phyloP scores from a whole-genome alignment of 2,797 vertebrate genomes.

The Sparus aurata region DNA sequence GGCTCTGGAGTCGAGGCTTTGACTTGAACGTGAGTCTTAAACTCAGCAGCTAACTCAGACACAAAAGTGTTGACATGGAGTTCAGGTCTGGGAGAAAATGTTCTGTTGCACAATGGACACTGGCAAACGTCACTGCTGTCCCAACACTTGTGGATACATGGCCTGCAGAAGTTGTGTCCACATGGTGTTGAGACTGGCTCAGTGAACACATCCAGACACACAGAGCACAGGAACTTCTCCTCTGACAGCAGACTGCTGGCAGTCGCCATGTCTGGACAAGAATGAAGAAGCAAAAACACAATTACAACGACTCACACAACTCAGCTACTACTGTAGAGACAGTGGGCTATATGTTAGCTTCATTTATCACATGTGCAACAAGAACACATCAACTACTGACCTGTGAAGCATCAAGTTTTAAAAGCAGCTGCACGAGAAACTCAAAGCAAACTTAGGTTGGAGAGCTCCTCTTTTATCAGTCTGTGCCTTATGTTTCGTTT shows the following conservation, averaged over 20 bases:
- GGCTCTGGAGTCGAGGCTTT: not conserved
- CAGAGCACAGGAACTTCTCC: slow-evolving; percentile 51
- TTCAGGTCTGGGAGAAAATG: slow-evolving; percentile 35
- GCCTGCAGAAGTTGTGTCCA: slow-evolving; percentile 58
- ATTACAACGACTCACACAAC: not conserved
- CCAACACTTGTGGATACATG: slow-evolving; percentile 46
- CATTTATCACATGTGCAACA: not conserved
- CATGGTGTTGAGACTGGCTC: slow-evolving; percentile 51
- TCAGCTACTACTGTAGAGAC: not conserved
- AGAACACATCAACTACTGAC: slow-evolving; percentile 1
- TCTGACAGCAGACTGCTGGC: slow-evolving; percentile 36
- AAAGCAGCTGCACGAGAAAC: not conserved
- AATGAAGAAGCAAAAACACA: slow-evolving; percentile 2
- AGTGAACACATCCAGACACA: slow-evolving; percentile 58
- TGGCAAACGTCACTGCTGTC: slow-evolving; percentile 16
- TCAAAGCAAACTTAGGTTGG: not conserved
- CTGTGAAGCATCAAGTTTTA: not conserved
- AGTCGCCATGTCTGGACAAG: slow-evolving; percentile 47
- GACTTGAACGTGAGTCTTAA: slow-evolving; percentile 5
- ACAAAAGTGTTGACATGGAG: slow-evolving; percentile 20
- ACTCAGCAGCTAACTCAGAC: slow-evolving; percentile 34
- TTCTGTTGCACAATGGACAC: slow-evolving; percentile 45
- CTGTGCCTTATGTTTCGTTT: not conserved
- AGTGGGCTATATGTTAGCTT: too few relatives aligned
- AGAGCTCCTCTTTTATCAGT: not conserved